Evolutionary conservation across 1,140 invertebrate species (phyloP).

Genomic region (Caenorhabditis latens): DNA sequence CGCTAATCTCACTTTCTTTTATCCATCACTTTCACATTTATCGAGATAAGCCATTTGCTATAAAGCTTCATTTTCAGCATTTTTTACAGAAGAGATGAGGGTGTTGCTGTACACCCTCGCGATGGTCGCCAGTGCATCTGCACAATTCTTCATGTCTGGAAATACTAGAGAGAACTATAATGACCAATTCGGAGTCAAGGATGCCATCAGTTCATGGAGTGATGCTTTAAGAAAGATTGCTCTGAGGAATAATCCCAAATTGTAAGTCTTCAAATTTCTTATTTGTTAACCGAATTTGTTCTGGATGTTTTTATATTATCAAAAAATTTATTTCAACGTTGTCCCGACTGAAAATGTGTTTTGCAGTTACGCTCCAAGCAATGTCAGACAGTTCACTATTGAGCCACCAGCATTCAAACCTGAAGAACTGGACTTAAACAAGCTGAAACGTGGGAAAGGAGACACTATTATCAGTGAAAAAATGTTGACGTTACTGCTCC

Average conservation of each 20-base stretch:
- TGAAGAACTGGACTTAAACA: slow-evolving; percentile 27
- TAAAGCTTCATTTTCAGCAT: slow-evolving; percentile 24
- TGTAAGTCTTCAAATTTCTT: not conserved
- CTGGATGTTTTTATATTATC: not conserved
- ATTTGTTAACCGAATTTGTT: not conserved
- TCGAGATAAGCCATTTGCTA: slow-evolving; percentile 44
- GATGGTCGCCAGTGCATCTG: not conserved
- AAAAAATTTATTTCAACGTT: not conserved
- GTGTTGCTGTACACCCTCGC: slow-evolving; percentile 45
- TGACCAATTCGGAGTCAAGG: slow-evolving; percentile 45
- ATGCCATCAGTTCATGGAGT: slow-evolving; percentile 42
- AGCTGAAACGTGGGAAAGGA: slow-evolving; percentile 49
- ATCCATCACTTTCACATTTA: slow-evolving; percentile 47
- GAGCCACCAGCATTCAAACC: slow-evolving; percentile 29
- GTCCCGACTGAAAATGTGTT: not conserved
- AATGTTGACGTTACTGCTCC: slow-evolving; percentile 22
- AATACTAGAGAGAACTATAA: slow-evolving; percentile 34
- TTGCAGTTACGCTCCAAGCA: slow-evolving; percentile 36
- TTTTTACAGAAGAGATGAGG: not conserved
- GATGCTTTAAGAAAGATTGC: slow-evolving; percentile 35
- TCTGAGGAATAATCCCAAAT: slow-evolving; percentile 30
- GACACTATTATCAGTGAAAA: slow-evolving; percentile 31
- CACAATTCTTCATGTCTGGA: slow-evolving; percentile 14
- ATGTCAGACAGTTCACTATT: slow-evolving; percentile 15
- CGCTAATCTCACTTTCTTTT: slow-evolving; percentile 46